Conservation (phyloP, 2,888 invertebrate genomes). For the Nephrotoma appendiculata region DNA sequence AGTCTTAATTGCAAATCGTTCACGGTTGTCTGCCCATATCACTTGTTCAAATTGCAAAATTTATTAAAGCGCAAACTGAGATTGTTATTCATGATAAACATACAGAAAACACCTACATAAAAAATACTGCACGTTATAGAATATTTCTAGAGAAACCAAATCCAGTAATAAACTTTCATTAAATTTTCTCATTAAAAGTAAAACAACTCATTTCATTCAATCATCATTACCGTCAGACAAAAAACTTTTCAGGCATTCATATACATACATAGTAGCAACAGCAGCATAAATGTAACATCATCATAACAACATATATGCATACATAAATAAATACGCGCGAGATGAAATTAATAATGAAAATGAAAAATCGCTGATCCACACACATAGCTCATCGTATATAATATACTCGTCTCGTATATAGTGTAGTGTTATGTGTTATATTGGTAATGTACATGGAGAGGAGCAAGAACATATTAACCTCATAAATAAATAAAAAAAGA, state of each 20-base stretch:
- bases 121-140: not conserved
- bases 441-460: not conserved
- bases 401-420: not conserved
- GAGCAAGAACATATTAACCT: not conserved
- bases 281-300: not conserved
- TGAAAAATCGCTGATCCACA: not conserved
- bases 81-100: not conserved
- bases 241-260: not conserved
- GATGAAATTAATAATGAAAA: not conserved
- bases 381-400: not conserved
- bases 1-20: no score
- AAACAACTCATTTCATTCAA: not conserved
- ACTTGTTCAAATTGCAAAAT: not conserved
- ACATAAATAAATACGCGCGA: not conserved
- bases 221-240: not conserved
- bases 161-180: not conserved
- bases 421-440: not conserved
- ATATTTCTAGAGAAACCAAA: not conserved
- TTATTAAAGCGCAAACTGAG: not conserved
- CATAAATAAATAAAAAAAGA: not conserved
- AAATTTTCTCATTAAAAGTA: not conserved
- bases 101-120: not conserved
- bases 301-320: not conserved
- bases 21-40: not conserved
- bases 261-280: not conserved